Evolutionary conservation across 2,888 invertebrate genomes (phyloP), one percentile per base, ranked within the genome.

Genomic region (Lasioglossum figueresi): DNA sequence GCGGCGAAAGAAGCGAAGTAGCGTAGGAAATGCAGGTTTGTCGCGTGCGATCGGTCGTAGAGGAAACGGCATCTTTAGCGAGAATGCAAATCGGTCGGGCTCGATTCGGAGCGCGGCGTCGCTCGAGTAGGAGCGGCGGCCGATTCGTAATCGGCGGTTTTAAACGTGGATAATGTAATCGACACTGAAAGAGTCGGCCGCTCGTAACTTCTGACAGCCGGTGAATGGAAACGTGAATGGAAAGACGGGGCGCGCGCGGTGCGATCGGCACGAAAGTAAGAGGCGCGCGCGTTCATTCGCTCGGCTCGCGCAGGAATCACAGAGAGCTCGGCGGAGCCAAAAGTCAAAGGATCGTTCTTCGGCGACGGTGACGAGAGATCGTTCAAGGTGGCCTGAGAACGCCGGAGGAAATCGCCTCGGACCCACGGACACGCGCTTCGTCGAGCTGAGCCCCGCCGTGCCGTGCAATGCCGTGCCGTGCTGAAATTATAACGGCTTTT

Each of bases 211-310:
- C 79, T 84, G 89, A 86, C 88, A 83, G 37, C 79, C 90, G 89
- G 93, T 93, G 93, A 93, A 93, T 93, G 93, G 93, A 92, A 93
- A 93, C 93, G 93, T 93, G 93, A 93, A 94, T 93, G 93, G 92
- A 89, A 86, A 89, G 86, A 88, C 89, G 87, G 88, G 88, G 88
- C 63, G 81, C 52, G 90, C 84, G 90, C 84, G 87, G 82, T 80
- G 86, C 86, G 90, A 93, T 92, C 88, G 89, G 84, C 79, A 91
- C 89, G 92, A 92, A 93, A 93, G 93, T 93, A 93, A 93, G 92
- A 92, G 93, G 92, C 90, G 83, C 90, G 83, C 52, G 52, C 52
- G 52, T 86, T 86, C 90, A 88, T 87, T 89, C 88, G 89, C 83
- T 85, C 85, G 86, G 10, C 23, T 52, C 52, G 52, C 82, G 88